phyloP scores from a whole-genome alignment of 2,797 vertebrate species.

The Sebastes nivosus region DNA sequence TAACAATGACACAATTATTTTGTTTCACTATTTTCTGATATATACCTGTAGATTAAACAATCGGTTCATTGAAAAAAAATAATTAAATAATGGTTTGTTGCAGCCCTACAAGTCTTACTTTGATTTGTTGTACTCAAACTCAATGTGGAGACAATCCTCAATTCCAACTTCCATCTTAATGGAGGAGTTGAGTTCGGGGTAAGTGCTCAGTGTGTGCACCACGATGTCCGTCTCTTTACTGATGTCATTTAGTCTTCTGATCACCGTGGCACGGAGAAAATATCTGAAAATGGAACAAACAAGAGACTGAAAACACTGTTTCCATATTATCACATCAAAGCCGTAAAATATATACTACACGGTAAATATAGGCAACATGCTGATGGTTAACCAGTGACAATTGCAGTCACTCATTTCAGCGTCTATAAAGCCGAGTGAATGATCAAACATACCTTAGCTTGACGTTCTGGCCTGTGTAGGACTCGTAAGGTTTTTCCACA shows the following conservation, averaged over 20 bases:
- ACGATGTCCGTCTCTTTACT: conserved; percentile 98
- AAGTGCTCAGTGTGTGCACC: conserved; percentile 95
- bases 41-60: neutral
- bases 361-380: neutral
- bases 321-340: neutral
- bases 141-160: conserved; percentile 98
- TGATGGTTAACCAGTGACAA: conserved; percentile 35
- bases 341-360: accelerated
- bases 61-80: neutral
- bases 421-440: conserved; percentile 5
- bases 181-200: conserved; percentile 97
- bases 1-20: neutral
- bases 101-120: conserved; percentile 85
- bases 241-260: conserved; percentile 94
- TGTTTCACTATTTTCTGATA: neutral
- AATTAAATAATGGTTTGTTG: neutral
- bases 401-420: neutral
- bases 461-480: conserved; percentile 98
- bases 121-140: conserved; percentile 99
- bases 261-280: conserved; percentile 96
- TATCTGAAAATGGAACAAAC: conserved; percentile 82
- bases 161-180: conserved; percentile 99
- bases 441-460: conserved; percentile 88
- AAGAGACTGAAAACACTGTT: neutral
- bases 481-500: conserved; percentile 98